Conservation (phyloP, 2,113 vertebrate genomes). For the Periophthalmus modestus region DNA sequence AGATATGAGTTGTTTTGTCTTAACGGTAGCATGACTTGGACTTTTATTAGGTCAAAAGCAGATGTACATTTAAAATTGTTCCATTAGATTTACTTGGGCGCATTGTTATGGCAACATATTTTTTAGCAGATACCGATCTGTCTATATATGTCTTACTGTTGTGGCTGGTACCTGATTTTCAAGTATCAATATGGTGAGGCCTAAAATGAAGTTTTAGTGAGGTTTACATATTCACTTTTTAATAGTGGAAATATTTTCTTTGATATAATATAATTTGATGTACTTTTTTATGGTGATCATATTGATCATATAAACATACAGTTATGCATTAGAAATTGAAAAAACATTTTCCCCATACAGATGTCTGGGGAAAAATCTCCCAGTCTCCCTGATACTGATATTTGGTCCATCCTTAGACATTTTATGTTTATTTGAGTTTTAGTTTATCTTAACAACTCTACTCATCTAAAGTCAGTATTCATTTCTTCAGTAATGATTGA, state of each 20-base stretch:
- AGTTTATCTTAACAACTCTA: neutral
- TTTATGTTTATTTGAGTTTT: neutral
- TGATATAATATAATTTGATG: neutral
- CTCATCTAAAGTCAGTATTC: neutral
- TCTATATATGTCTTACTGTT: neutral
- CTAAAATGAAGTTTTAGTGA: too few relatives aligned
- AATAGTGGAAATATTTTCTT: neutral
- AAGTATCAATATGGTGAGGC: too few relatives aligned
- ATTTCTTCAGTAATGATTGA: neutral
- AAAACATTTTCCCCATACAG: too few relatives aligned
- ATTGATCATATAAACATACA: neutral
- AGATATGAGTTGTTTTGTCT: constrained; percentile 46
- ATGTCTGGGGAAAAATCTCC: too few relatives aligned
- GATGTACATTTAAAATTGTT: neutral
- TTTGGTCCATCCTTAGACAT: neutral
- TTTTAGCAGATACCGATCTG: neutral
- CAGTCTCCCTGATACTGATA: neutral
- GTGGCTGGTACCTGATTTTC: neutral
- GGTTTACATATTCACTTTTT: too few relatives aligned
- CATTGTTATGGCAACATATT: neutral
- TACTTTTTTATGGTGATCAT: neutral
- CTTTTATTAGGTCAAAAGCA: neutral
- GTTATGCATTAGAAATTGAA: too few relatives aligned
- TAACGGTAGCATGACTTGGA: constrained; percentile 18
- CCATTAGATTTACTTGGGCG: neutral